phyloP scores from a whole-genome alignment of 2,113 vertebrate genomes.

The Mesoclemmys tuberculata region DNA sequence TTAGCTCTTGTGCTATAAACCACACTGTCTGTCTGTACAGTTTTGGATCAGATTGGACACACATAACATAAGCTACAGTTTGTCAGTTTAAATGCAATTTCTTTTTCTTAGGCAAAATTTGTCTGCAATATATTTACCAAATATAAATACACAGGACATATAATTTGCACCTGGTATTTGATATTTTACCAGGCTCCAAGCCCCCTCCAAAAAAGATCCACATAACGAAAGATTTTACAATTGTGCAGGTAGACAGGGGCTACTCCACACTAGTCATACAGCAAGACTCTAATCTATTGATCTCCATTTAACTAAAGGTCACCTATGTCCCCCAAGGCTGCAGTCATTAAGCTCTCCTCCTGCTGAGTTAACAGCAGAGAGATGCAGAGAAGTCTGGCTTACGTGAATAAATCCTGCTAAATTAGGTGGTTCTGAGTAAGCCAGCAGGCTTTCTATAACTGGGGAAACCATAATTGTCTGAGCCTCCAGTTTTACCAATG shows the following conservation, averaged over 20 bases:
- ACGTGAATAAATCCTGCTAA: neutral
- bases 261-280: neutral
- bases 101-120: neutral
- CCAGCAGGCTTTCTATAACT: neutral
- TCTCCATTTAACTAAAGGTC: constrained; percentile 33
- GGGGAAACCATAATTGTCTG: neutral
- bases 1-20: neutral
- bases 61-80: neutral
- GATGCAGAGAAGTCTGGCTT: neutral
- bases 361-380: constrained; percentile 4
- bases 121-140: rapidly evolving
- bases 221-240: neutral
- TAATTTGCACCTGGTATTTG: neutral
- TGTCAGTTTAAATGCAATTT: rapidly evolving
- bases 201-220: neutral
- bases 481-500: neutral
- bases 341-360: neutral
- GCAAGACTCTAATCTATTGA: neutral
- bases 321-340: neutral
- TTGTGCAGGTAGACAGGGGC: neutral
- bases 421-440: neutral
- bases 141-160: neutral
- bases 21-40: neutral
- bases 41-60: neutral
- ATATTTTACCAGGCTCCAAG: neutral